Conservation (phyloP, 2,888 invertebrate species). For the Dolichopus griseipennis region DNA sequence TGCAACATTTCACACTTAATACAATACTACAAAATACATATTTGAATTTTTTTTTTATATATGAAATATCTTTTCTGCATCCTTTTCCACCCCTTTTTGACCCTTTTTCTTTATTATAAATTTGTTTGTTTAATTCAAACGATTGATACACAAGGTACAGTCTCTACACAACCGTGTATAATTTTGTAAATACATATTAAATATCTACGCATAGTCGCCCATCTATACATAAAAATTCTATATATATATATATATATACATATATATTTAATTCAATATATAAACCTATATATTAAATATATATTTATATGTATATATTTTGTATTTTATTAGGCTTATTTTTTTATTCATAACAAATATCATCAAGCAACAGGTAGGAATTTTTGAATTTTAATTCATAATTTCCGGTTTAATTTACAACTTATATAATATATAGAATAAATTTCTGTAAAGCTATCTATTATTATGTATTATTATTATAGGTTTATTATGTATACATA, state of each 20-base stretch:
- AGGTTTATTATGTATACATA: no score
- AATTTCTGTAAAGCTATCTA: no score
- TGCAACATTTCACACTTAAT: neutral
- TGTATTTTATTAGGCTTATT: no score
- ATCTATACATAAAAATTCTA: neutral
- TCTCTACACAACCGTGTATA: neutral
- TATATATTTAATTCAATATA: neutral
- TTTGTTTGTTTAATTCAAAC: neutral
- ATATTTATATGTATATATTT: no score
- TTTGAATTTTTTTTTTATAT: neutral
- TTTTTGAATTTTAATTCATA: conserved; percentile 1
- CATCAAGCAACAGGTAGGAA: neutral
- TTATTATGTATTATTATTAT: no score
- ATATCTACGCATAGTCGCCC: no score
- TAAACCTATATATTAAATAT: no score
- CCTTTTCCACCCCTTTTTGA: neutral
- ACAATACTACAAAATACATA: neutral
- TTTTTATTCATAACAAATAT: neutral
- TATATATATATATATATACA: neutral
- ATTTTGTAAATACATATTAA: no score
- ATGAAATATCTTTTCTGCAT: no score
- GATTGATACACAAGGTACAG: neutral
- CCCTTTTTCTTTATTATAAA: neutral
- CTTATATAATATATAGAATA: neutral
- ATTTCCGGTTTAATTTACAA: conserved; percentile 4